Evolutionary conservation across 2,797 vertebrate genomes (phyloP), one percentile per base, ranked within the genome.

Genomic region (Esox masquinongy): DNA sequence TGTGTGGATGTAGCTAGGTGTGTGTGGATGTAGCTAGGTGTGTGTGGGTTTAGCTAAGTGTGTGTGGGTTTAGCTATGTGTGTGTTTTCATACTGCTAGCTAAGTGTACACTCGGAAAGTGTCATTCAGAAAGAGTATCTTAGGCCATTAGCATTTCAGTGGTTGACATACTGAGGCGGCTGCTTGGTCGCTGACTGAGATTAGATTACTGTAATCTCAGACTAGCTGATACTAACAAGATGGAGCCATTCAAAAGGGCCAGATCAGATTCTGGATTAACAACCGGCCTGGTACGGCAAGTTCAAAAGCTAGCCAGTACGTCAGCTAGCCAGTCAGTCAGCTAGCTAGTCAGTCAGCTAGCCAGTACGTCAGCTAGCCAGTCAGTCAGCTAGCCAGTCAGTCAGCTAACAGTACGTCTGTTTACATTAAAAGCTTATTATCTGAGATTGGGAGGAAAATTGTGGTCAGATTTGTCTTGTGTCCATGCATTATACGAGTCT

Each of bases 181-280:
- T 83, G 83, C 70, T 86, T 80, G 82, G 5, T 6, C 5, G 9
- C 1, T 9, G 9, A 43, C 75, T 81, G 53, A 80, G 88, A 92
- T 92, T 90, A 91, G 90, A 90, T 92, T 92, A 91, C 84, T 70
- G 73, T 90, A 93, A 92, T 78, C 90, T 89, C 90, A 81, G 80
- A 86, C 78, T 43, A 88, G 88, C 85, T 91, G 86, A 85, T 77
- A 86, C 85, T 91, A 93, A 91, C 86, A 80, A 87, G 83, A 91
- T 90, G 87, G 77, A 86, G 39, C 75, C 61, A 71, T 82, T 90
- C 76, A 68, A 84, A 85, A 88, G 84, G 80, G 81, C 69, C 78
- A 79, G 31, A 77, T 79, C 73, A 78, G 74, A 84, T 43, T 19
- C 0, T 43, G 68, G 89, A 91, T 90, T 92, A 91, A 74, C 86